Evolutionary conservation across 1,140 invertebrate species (phyloP), one percentile per base, ranked within the genome.

Genomic region (Lordiphosa stackelbergi): DNA sequence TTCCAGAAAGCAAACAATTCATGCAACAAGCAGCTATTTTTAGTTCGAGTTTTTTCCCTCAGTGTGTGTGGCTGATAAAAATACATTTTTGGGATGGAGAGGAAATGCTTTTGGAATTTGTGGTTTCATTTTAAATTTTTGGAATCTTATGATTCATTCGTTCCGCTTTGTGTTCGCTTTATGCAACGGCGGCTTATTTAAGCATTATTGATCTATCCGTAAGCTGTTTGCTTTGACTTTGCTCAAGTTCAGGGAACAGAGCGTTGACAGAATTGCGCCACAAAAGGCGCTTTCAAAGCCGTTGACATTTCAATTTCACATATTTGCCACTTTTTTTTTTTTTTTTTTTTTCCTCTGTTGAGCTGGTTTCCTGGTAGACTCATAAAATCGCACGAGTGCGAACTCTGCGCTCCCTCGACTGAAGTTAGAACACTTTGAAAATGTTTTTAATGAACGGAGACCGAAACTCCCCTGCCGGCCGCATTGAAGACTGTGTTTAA

Each of bases 241-340:
- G 69, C 59, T 81, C 74, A 79, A 81, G 75, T 81, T 79, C 74
- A 79, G 71, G 66, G 53, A 62, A 66, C 51, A 57, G 66, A 40
- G 52, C 60, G 16, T 47, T 62, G 22, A 70, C 58, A 63, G 24
- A 65, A 62, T 38, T 53, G 57, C 52, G 52, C 48, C 68, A 68
- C 57, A 70, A 70, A 70, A 58, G 64, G 64, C 47, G 52, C 52
- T 65, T 43, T 43, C 43, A 70, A 70, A 74, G 66, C 53, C 64
- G 73, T 71, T 63, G 55, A 54, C 54, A 57, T 53, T 12, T 43
- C 28, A 31, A 31, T 31, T 12, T 36, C 16, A 19, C 36, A 37
- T 22, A 16, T 36, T 49, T 37, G 28, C 2, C 22, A 47, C 41
- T 47, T 13, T 19, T 58, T 66, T 66, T 41, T 24, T 5, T 5